Percentiles rank a stretch among this genome's conserved stretches.
phyloP scores from a whole-genome alignment of 2,888 invertebrate species.

The Autographa gamma region DNA sequence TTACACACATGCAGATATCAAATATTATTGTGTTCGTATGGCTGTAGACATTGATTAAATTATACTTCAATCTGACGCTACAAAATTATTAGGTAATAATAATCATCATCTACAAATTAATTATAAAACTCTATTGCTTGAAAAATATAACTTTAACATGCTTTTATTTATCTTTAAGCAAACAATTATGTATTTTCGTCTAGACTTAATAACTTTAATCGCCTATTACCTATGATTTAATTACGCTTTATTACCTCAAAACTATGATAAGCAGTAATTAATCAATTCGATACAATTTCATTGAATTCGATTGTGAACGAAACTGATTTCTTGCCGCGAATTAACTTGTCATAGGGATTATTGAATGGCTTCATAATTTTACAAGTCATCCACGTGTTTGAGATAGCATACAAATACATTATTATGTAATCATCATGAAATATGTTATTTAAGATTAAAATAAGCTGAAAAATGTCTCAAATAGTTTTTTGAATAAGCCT shows the following conservation, averaged over 20 bases:
- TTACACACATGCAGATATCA: not conserved
- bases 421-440: too few relatives aligned
- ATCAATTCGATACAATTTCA: constrained; percentile 26
- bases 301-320: constrained; percentile 4
- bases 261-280: constrained; percentile 14
- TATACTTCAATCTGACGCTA: too few relatives aligned
- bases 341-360: constrained; percentile 4
- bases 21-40: not conserved
- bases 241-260: constrained; percentile 11
- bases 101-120: too few relatives aligned
- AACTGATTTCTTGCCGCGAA: constrained; percentile 6
- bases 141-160: too few relatives aligned
- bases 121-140: too few relatives aligned
- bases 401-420: too few relatives aligned
- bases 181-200: not conserved
- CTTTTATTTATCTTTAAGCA: too few relatives aligned
- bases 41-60: not conserved
- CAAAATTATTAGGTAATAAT: too few relatives aligned
- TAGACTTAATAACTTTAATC: not conserved
- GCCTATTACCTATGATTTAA: constrained; percentile 8
- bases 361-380: not conserved
- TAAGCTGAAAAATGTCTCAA: too few relatives aligned
- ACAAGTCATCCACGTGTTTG: too few relatives aligned
- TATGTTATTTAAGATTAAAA: too few relatives aligned
- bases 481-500: too few relatives aligned